Evolutionary conservation across 2,113 vertebrate species (phyloP).

Genomic region (Carollia perspicillata): DNA sequence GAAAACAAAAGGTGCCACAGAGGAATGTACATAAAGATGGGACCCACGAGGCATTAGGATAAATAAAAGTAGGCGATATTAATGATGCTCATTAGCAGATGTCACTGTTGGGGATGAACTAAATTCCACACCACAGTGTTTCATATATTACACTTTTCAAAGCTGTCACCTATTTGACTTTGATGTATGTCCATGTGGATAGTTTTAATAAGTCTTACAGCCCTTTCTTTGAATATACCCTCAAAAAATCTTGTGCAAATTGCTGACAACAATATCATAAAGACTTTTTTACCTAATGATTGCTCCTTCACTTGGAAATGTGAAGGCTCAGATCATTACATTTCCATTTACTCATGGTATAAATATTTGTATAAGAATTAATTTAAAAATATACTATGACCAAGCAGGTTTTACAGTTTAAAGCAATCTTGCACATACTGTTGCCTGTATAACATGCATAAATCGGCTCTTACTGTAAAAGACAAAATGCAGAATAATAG

Average conservation of each 20-base stretch:
- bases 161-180: slow-evolving; percentile 62
- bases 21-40: slow-evolving; percentile 47
- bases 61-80: slow-evolving; percentile 67
- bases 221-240: slow-evolving; percentile 44
- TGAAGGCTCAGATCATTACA: slow-evolving; percentile 48
- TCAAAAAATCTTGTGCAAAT: slow-evolving; percentile 21
- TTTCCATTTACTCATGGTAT: slow-evolving; percentile 47
- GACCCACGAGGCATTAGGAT: slow-evolving; percentile 40
- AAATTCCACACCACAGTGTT: slow-evolving; percentile 14
- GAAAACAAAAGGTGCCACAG: slow-evolving; percentile 31
- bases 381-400: slow-evolving; percentile 78
- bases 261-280: slow-evolving; percentile 28
- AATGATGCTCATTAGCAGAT: slow-evolving; percentile 61
- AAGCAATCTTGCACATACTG: slow-evolving; percentile 76
- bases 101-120: slow-evolving; percentile 47
- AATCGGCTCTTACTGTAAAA: slow-evolving; percentile 80
- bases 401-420: slow-evolving; percentile 77
- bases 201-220: slow-evolving; percentile 58
- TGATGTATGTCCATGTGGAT: slow-evolving; percentile 61
- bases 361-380: slow-evolving; percentile 77
- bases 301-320: slow-evolving; percentile 46
- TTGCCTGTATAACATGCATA: slow-evolving; percentile 80
- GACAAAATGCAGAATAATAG: slow-evolving; percentile 84
- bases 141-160: slow-evolving; percentile 59
- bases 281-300: slow-evolving; percentile 41